Evolutionary conservation across 2,113 vertebrate genomes (phyloP).

Genomic region (Brachyhypopomus occidentalis): DNA sequence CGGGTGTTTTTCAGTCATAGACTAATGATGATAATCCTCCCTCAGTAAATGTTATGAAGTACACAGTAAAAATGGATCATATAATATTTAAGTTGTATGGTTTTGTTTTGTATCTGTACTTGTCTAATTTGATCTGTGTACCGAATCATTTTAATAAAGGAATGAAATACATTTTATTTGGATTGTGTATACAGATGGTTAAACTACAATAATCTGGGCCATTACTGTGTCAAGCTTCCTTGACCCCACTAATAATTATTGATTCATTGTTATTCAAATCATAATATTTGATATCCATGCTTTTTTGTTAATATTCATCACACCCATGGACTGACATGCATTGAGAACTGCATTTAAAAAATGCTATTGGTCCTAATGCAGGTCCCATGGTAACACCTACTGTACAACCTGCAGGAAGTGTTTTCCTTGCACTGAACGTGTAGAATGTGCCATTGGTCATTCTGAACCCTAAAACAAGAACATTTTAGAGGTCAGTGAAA

Average conservation of each 20-base stretch:
- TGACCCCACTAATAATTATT: neutral
- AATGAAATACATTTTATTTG: conserved; percentile 48
- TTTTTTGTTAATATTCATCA: neutral
- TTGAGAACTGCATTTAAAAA: neutral
- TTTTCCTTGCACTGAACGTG: neutral
- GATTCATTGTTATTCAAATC: neutral
- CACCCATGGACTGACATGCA: neutral
- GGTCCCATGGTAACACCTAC: neutral
- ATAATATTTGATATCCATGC: neutral
- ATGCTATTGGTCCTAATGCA: neutral
- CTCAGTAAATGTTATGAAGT: conserved; percentile 43
- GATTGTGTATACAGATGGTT: conserved; percentile 17
- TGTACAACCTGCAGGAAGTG: neutral
- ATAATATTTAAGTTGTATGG: conserved; percentile 51
- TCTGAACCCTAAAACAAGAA: neutral
- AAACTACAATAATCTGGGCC: neutral
- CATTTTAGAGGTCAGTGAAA: neutral
- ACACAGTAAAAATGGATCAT: conserved; percentile 39
- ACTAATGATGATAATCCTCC: conserved; percentile 44
- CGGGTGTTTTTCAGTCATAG: conserved; percentile 47
- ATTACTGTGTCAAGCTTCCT: neutral
- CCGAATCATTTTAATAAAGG: conserved; percentile 60
- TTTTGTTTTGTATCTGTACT: conserved; percentile 55
- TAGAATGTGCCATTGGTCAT: neutral
- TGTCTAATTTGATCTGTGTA: conserved; percentile 52